Base-by-base conservation (phyloP, 2,113 vertebrate species). In the Octodon degus region DNA sequence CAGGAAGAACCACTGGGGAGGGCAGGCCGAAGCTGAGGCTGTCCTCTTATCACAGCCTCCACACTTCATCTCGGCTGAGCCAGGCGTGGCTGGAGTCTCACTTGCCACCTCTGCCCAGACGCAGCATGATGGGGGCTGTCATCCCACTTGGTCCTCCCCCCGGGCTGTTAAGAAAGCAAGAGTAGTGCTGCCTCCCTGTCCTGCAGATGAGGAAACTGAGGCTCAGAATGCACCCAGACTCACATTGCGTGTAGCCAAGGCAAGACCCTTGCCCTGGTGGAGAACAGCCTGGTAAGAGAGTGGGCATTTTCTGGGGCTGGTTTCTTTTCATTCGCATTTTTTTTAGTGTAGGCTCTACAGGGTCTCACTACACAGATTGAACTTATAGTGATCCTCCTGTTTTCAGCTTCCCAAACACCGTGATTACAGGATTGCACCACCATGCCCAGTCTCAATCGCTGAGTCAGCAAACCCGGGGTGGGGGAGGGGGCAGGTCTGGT, bases 41-140 rank as follows among this genome's bases (percentile, higher is more conserved):
- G 0, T 9, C 34, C 70, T 86, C 60, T 2, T 2, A 9, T 8
- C 27, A 3, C 4, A 1, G 62, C 2, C 34, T 77, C 63, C 47
- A 0, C 2, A 1, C 40, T n/a, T 12, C 5, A 7, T 34, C 86
- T 7, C 20, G 1, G 0, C 84, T 25, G 43, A 70, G 32, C 70
- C 22, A 2, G 17, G 5, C 1, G 0, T 0, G 11, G 22, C 3
- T 1, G 0, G n/a, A 32, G 24, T 25, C 53, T 1, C 32, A 0
- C 40, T 79, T 60, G 24, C n/a, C 14, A 2, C 12, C 43, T 22
- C 30, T 6, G 1, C 43, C 60, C 37, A 65, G 34, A 25, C 37
- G 7, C 5, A 13, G 63, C 32, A 11, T 7, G 24, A 4, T 1
- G 0, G 55, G 60, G 30, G 32, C 1, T 43, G 0, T 11, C 8